Evolutionary conservation across 2,888 invertebrate genomes (phyloP).

Genomic region (Gymnoscelis rufifasciata): DNA sequence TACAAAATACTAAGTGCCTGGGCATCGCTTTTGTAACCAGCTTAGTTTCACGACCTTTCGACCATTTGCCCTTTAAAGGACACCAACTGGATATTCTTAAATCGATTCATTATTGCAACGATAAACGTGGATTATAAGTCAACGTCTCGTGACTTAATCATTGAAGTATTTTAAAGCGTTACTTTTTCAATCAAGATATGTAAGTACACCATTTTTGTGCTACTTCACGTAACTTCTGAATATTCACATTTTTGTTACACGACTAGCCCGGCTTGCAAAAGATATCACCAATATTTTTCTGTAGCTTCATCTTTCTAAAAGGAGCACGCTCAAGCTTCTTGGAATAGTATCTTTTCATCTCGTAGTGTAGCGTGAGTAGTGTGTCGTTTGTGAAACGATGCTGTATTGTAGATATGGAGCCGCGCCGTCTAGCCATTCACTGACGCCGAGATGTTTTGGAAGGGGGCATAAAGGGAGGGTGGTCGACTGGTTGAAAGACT

Average conservation of each 20-base stretch:
- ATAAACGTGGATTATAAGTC: conserved; percentile 13
- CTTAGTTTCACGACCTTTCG: conserved; percentile 23
- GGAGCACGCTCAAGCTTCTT: conserved; percentile 6
- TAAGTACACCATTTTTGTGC: background rate
- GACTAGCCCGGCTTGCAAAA: background rate
- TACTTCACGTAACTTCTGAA: background rate
- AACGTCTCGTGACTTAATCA: conserved; percentile 6
- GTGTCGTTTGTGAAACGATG: conserved; percentile 36
- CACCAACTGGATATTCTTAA: conserved; percentile 19
- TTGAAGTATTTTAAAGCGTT: background rate
- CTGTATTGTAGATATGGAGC: conserved; percentile 48
- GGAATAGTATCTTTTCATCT: conserved; percentile 6
- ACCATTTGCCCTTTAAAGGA: conserved; percentile 23
- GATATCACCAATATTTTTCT: background rate
- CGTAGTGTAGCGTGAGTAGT: conserved; percentile 9
- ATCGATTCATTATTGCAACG: conserved; percentile 20
- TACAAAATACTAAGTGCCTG: conserved; percentile 15
- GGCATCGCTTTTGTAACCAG: conserved; percentile 9
- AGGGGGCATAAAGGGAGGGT: conserved; percentile 27
- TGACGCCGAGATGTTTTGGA: conserved; percentile 40
- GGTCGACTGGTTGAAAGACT: conserved; percentile 16
- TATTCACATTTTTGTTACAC: too few relatives aligned
- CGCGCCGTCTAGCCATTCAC: conserved; percentile 62
- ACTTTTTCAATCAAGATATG: background rate
- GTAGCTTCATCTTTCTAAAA: conserved; percentile 2